Evolutionary conservation across 2,797 vertebrate genomes (phyloP).

Genomic region (Diplodus puntazzo): DNA sequence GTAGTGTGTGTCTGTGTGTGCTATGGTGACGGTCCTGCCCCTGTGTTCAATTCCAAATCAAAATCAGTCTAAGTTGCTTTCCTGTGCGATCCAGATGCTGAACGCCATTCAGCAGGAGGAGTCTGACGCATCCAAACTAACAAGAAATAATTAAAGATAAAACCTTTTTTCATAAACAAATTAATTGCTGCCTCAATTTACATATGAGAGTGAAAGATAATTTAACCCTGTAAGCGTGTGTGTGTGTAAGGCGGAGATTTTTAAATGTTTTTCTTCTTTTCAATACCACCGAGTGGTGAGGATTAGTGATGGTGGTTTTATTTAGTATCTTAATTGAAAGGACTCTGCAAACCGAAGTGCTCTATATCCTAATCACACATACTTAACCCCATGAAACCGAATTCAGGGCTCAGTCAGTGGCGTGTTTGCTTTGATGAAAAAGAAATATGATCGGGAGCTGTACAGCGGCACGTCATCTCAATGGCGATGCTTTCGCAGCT

Average conservation of each 20-base stretch:
- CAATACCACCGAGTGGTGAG: constrained; percentile 29
- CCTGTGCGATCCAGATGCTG: constrained; percentile 40
- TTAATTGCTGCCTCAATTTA: constrained; percentile 62
- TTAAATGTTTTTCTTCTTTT: not conserved
- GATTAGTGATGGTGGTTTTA: constrained; percentile 59
- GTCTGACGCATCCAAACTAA: constrained; percentile 44
- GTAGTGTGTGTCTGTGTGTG: not conserved
- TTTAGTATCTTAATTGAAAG: constrained; percentile 60
- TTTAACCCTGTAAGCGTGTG: constrained; percentile 17
- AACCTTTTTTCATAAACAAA: constrained; percentile 66
- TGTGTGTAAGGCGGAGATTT: not conserved
- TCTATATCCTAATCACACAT: constrained; percentile 51
- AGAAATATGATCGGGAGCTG: constrained; percentile 44
- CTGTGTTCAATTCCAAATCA: constrained; percentile 43
- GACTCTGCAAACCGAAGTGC: constrained; percentile 31
- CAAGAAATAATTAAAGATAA: constrained; percentile 64
- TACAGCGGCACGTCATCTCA: constrained; percentile 28
- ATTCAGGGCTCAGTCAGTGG: constrained; percentile 29
- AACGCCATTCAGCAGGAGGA: constrained; percentile 17
- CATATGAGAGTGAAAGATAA: constrained; percentile 53
- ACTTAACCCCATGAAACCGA: constrained; percentile 44
- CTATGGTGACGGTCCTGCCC: not conserved
- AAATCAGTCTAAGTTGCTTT: constrained; percentile 50
- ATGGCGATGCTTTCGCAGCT: constrained; percentile 58
- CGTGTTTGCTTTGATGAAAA: constrained; percentile 56